Evolutionary conservation across 2,888 invertebrate genomes (phyloP), one percentile per base, ranked within the genome.

Genomic region (Watsonalla binaria): DNA sequence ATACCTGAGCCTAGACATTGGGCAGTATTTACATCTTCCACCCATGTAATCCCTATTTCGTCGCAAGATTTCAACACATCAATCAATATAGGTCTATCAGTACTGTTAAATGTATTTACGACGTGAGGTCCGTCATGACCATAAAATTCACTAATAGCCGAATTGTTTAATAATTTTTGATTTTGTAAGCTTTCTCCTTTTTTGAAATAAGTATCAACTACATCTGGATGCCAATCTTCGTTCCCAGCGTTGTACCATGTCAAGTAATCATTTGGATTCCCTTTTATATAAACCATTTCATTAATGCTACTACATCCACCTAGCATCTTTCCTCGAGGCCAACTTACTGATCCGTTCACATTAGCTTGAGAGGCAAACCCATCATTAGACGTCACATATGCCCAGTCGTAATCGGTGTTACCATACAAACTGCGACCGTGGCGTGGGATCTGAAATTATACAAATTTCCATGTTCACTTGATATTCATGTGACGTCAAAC

Each of bases 301-400:
- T 92, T 93, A 11, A 92, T 72, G 5, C 80, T 79, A n/a, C 92
- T 89, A 0, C 84, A 80, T 0, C 92, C 92, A 50, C 92, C 92
- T 61, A 92, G 76, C 70, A 92, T 84, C 67, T 92, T 93, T 0
- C 93, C 94, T 48, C 92, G 81, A 6, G 92, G 86, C 92, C 92
- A 92, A 7, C 64, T 65, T 11, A 75, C 72, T 46, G 69, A 37
- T 49, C 72, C 62, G 52, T 72, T 59, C 54, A 63, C 61, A 39
- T 79, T 83, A 93, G 94, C 95, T 65, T 95, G 83, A 74, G 94
- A 95, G 0, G 93, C 91, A 37, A 90, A 92, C 14, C 93, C 93
- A 71, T 94, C 93, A 0, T 96, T 95, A 68, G 95, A 95, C 0
- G 95, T 95, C 76, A 95, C 95, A 78, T 96, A 96, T 73, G 95